Base-by-base conservation (phyloP, 2,888 invertebrate genomes). In the Eupithecia subfuscata region DNA sequence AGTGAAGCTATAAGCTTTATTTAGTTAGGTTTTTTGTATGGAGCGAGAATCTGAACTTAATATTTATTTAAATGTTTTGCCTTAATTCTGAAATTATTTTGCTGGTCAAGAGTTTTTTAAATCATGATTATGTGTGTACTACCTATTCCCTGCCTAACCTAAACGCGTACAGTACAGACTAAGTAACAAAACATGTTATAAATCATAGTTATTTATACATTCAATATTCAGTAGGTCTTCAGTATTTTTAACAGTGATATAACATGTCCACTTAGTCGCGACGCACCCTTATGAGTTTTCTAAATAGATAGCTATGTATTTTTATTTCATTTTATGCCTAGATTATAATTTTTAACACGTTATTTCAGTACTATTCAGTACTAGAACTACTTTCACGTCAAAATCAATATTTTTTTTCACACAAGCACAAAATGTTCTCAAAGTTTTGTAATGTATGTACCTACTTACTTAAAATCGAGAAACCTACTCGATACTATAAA, bases 1-100 rank as follows among this genome's bases (percentile, higher is more conserved):
- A 40, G 65, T 60, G 25, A 65, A n/a, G 77, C 77, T 77, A 71
- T 52, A 75, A 77, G 75, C 72, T 52, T 71, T 43, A 43, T 68
- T 18, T 40, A 40, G 72, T 45, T 73, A 72, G 74, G 45, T 71
- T 74, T 77, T 74, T 71, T 74, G 74, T 74, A 77, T 77, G 65
- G 63, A 45, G 73, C 68, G n/a, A 25, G 12, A n/a, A 74, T 69
- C 43, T 25, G 34, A 64, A 34, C 18, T 64, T 34, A 0, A 22
- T 63, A 64, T 16, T 64, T 64, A 34, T 9, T 64, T 2, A 25
- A 60, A 14, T 60, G 12, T 12, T 60, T 60, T 60, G 12, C 22
- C 6, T 60, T 1, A 25, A 25, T 60, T 14, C 9, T 60, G 25
- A 56, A 12, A 12, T 25, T 60, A 11, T 60, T 22, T 60, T 60